A percentile compares a stretch with the other conserved stretches of the same genome.
Evolutionary conservation across 2,888 invertebrate genomes (phyloP).

Genomic region (Clunio marinus): DNA sequence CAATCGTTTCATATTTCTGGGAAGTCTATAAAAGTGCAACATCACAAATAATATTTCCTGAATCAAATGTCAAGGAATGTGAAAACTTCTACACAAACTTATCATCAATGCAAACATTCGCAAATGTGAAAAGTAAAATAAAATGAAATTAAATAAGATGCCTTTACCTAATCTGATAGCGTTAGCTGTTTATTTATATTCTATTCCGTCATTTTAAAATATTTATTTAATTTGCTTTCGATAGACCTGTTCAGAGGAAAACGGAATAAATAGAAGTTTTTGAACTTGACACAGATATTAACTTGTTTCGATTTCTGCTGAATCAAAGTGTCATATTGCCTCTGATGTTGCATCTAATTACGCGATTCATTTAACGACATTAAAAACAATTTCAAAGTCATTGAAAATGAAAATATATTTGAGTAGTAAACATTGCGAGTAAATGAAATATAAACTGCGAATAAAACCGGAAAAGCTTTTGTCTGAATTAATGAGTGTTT

Average conservation of each 20-base stretch:
- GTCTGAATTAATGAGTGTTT: too few species aligned
- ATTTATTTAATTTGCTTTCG: neutral
- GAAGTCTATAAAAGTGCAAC: too few species aligned
- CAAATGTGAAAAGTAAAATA: too few species aligned
- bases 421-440: too few species aligned
- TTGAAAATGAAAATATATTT: too few species aligned
- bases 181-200: neutral
- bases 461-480: too few species aligned
- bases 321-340: slow-evolving; percentile 8
- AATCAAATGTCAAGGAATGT: neutral
- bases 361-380: too few species aligned
- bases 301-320: slow-evolving; percentile 24
- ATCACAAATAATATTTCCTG: too few species aligned
- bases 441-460: too few species aligned
- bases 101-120: too few species aligned
- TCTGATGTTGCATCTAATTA: neutral
- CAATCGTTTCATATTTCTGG: neutral
- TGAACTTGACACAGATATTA: slow-evolving; percentile 32
- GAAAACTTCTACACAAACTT: neutral
- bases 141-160: neutral
- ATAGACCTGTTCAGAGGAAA: neutral
- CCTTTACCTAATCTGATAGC: neutral
- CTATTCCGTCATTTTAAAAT: neutral
- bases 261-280: neutral
- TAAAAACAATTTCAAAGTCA: too few species aligned